Evolutionary conservation across 2,113 vertebrate species (phyloP), one percentile per base, ranked within the genome.

Genomic region (Forbesichthys agassizii): DNA sequence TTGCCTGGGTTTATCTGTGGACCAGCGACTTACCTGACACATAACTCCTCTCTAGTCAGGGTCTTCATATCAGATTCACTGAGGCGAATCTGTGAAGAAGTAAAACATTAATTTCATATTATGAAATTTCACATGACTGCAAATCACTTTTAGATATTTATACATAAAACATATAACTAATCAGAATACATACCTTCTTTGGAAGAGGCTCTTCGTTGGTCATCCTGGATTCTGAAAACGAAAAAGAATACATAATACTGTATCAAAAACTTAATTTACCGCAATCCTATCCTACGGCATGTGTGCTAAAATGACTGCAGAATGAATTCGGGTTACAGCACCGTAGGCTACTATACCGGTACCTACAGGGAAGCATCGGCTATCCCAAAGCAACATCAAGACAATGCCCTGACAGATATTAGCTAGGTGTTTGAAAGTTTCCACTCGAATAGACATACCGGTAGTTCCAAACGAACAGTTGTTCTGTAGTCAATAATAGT

Each of bases 171-270:
- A 55, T n/a, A 55, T 8, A 8, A 5, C 13, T 2, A n/a, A 55
- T 16, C 8, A n/a, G 54, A 20, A 42, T 42, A 42, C 36, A 42
- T 42, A 98, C 98, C 95, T 98, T 99, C 92, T 99, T 99, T 62
- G 96, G 97, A 52, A 99, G 95, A 91, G 98, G 98, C 91, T 99
- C 98, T 92, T 99, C 98, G 93, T 98, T 99, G 84, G 97, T 98
- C 97, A 99, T 99, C 79, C 91, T 97, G 94, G 92, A 89, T 75
- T 90, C 94, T 97, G 77, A 61, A 80, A 86, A 27, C 4, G 18
- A 83, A 76, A 1, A 83, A 20, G 3, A 63, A 7, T 74, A 52
- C 64, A 54, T 16, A 5, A 27, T 0, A 55, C 6, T 11, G 11
- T 48, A 14, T 42, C 5, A 52, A 14, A 51, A 60, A 8, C 7